Conservation (phyloP, 2,113 vertebrate genomes). For the Microtus ochrogaster region DNA sequence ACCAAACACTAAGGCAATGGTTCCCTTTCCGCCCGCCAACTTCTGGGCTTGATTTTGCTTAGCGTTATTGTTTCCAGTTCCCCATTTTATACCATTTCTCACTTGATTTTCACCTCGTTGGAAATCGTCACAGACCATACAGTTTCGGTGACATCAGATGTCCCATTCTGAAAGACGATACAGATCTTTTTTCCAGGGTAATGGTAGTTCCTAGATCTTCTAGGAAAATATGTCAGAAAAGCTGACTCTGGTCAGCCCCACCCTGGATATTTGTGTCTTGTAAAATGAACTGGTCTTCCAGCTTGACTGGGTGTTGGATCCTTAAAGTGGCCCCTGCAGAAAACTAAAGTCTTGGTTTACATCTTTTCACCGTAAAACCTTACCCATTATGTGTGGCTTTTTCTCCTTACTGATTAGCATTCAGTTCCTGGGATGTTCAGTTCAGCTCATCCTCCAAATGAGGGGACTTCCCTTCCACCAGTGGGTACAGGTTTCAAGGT, state of each 20-base stretch:
- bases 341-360: background rate
- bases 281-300: background rate
- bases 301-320: background rate
- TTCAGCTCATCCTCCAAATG: background rate
- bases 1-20: background rate
- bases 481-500: background rate
- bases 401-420: background rate
- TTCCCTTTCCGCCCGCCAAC: slow-evolving; percentile 47
- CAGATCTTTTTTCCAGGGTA: slow-evolving; percentile 45
- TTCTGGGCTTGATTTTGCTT: slow-evolving; percentile 35
- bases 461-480: background rate
- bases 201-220: slow-evolving; percentile 1
- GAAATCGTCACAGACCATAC: background rate
- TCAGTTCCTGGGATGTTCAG: background rate
- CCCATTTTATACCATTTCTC: slow-evolving; percentile 57
- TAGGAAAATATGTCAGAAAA: slow-evolving; percentile 54
- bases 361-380: background rate
- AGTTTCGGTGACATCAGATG: background rate
- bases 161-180: background rate
- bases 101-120: slow-evolving; percentile 32
- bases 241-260: background rate
- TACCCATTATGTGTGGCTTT: background rate
- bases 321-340: background rate
- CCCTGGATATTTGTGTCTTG: background rate
- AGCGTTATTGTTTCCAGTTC: slow-evolving; percentile 60